Conservation (phyloP, 2,888 invertebrate genomes). For the Hirtodrosophila confusa region DNA sequence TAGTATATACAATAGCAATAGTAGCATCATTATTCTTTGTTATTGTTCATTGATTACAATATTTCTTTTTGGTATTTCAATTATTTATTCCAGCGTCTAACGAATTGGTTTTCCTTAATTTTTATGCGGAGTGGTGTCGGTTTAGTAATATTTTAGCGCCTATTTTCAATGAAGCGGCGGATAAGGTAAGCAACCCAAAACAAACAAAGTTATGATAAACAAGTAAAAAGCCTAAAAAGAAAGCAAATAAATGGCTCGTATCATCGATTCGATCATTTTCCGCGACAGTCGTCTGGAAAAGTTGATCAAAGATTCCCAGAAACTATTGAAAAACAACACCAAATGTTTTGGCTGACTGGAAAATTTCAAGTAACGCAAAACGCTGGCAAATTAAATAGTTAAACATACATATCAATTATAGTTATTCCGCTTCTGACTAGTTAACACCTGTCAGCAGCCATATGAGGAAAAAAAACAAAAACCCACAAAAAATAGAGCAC, state of each 20-base stretch:
- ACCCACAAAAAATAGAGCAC: conserved; percentile 1
- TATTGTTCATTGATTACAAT: conserved; percentile 1
- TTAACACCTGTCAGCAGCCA: background rate
- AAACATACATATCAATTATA: too few species aligned
- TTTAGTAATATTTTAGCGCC: conserved; percentile 99
- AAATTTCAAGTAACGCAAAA: background rate
- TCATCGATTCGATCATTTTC: too few species aligned
- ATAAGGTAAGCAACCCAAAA: conserved; percentile 86
- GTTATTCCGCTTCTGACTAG: too few species aligned
- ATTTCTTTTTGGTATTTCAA: conserved; percentile 11
- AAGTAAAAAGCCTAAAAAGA: background rate
- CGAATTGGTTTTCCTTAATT: conserved; percentile 99
- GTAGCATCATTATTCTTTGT: too few species aligned
- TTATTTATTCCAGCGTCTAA: conserved; percentile 90
- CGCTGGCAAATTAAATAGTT: too few species aligned
- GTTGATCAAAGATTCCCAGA: too few species aligned
- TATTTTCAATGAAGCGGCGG: conserved; percentile 97
- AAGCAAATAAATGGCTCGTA: background rate
- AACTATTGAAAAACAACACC: too few species aligned
- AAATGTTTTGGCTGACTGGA: background rate
- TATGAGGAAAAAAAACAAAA: conserved; percentile 2
- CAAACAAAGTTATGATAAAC: background rate
- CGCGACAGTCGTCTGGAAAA: too few species aligned
- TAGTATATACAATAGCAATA: background rate
- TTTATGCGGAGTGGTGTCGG: conserved; percentile 99